Conservation (phyloP, 2,888 invertebrate genomes). For the Hydropsyche betteni region DNA sequence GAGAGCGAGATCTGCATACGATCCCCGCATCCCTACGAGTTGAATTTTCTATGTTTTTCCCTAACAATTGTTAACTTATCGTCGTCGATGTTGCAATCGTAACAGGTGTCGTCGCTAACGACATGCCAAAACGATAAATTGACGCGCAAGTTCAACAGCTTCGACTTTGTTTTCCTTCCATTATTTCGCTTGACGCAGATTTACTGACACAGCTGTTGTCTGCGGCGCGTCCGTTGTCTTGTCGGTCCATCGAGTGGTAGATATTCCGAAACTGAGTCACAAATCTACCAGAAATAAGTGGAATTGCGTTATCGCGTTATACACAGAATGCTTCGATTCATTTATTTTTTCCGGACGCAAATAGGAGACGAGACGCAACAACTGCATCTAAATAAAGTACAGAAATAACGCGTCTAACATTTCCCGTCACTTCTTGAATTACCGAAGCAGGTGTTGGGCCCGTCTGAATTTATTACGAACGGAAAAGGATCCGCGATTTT, state of each 20-base stretch:
- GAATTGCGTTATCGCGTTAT: not conserved
- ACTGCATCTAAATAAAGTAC: slow-evolving; percentile 32
- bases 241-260: slow-evolving; percentile 10
- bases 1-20: no score
- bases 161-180: no score
- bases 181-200: slow-evolving; percentile 40
- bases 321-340: not conserved
- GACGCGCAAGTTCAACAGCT: no score
- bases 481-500: no score
- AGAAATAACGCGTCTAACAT: not conserved
- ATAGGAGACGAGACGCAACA: slow-evolving; percentile 43
- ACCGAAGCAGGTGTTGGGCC: slow-evolving; percentile 41
- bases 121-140: no score
- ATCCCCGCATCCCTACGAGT: no score
- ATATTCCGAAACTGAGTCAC: not conserved
- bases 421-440: slow-evolving; percentile 27
- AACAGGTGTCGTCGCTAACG: not conserved
- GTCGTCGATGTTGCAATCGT: not conserved
- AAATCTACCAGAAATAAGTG: not conserved
- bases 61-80: no score
- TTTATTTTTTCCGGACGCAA: slow-evolving; percentile 42
- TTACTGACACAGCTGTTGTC: slow-evolving; percentile 49
- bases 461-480: no score
- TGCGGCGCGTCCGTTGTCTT: slow-evolving; percentile 20
- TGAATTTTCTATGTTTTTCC: no score